Evolutionary conservation across 2,113 vertebrate species (phyloP).

Genomic region (Pogona vitticeps): DNA sequence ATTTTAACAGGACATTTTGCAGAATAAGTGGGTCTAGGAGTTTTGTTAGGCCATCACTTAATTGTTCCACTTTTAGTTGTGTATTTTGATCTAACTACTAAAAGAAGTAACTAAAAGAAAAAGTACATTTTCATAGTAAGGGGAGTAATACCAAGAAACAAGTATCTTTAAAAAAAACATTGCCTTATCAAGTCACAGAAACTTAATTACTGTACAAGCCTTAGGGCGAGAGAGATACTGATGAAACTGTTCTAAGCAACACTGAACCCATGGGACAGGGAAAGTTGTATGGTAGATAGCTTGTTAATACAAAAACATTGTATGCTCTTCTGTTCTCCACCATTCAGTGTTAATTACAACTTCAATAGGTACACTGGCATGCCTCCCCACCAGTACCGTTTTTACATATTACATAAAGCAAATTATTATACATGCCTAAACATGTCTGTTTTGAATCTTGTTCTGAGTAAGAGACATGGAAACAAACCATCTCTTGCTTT

Average conservation of each 20-base stretch:
- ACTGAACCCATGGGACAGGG: neutral
- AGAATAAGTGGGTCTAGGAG: neutral
- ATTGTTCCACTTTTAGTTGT: too few relatives aligned
- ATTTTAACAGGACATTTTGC: neutral
- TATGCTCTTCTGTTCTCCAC: neutral
- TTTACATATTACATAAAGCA: neutral
- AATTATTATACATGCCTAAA: slow-evolving; percentile 7
- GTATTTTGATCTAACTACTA: neutral
- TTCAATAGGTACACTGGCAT: neutral
- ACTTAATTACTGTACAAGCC: too few relatives aligned
- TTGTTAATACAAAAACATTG: neutral
- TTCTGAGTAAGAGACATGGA: neutral
- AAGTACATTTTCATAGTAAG: too few relatives aligned
- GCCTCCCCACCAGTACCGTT: neutral
- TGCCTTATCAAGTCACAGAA: too few relatives aligned
- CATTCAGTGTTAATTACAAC: slow-evolving; percentile 3
- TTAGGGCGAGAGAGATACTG: neutral
- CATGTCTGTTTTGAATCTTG: slow-evolving; percentile 13
- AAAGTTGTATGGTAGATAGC: neutral
- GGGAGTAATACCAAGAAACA: too few relatives aligned
- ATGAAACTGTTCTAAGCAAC: neutral
- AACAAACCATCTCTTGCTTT: neutral
- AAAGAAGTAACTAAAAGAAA: neutral
- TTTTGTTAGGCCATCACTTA: too few relatives aligned
- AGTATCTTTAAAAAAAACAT: too few relatives aligned